These are phyloP conservation scores for Teinopalpus imperialis DNA, from an alignment of 2,888 invertebrate species.

Conservation along the genomic window DNA sequence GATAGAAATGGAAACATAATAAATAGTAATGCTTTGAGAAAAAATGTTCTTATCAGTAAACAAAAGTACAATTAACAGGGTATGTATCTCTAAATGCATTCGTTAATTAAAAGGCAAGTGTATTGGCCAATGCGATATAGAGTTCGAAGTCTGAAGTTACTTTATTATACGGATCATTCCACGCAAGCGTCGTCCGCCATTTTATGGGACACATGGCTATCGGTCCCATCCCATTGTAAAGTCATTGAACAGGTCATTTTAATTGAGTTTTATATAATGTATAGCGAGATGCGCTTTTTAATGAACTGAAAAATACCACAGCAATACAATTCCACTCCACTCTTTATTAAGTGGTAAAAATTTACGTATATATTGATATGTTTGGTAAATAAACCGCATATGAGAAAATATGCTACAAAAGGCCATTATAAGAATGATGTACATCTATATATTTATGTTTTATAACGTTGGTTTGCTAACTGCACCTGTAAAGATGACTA, in stretches of 20 bases:
- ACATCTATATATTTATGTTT: too few relatives aligned
- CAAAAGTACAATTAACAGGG: too few relatives aligned
- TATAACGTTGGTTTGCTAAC: too few relatives aligned
- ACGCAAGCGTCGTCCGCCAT: slow-evolving; percentile 41
- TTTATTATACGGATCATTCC: slow-evolving; percentile 63
- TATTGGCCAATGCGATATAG: slow-evolving; percentile 31
- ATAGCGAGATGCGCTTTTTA: slow-evolving; percentile 32
- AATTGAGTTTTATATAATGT: slow-evolving; percentile 50
- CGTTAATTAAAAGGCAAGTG: slow-evolving; percentile 25
- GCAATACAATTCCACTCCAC: slow-evolving; percentile 8
- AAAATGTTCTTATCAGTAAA: too few relatives aligned
- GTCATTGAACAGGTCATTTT: slow-evolving; percentile 56
- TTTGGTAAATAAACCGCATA: neutral
- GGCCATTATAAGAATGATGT: neutral
- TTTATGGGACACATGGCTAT: slow-evolving; percentile 51
- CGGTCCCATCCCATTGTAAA: slow-evolving; percentile 53
- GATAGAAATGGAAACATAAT: too few relatives aligned
- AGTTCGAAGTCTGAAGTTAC: slow-evolving; percentile 41
- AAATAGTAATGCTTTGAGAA: too few relatives aligned
- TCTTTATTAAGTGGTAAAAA: slow-evolving; percentile 33
- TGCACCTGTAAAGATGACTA: too few relatives aligned
- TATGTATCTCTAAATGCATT: slow-evolving; percentile 46
- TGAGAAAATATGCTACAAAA: neutral
- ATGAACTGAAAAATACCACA: slow-evolving; percentile 28
- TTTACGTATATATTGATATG: slow-evolving; percentile 30